Percentiles rank a stretch among this genome's conserved stretches.
Conservation (phyloP, 1,140 invertebrate genomes). For the Copidosoma floridanum region DNA sequence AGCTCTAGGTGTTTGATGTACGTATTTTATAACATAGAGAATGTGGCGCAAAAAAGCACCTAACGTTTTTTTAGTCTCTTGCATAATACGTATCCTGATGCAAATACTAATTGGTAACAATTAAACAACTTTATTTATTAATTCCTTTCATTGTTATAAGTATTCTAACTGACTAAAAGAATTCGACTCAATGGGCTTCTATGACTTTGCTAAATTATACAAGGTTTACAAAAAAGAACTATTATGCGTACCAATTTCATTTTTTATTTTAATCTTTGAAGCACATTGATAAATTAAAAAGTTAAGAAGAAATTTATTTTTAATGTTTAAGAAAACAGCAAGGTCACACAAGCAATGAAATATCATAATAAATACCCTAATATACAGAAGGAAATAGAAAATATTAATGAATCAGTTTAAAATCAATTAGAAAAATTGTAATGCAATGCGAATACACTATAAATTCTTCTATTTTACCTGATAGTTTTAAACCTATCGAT, state of each 20-base stretch:
- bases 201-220: constrained; percentile 32
- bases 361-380: constrained; percentile 28
- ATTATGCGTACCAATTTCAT: constrained; percentile 17
- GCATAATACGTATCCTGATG: constrained; percentile 14
- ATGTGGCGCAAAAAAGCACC: constrained; percentile 1
- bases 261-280: constrained; percentile 32
- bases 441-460: too few relatives aligned
- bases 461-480: too few relatives aligned
- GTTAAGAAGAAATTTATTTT: constrained; percentile 16
- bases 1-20: neutral
- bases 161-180: constrained; percentile 34
- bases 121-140: constrained; percentile 35
- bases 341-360: constrained; percentile 14
- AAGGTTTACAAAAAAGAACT: constrained; percentile 27
- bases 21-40: constrained; percentile 1
- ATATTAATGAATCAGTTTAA: constrained; percentile 13
- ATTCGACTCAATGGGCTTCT: constrained; percentile 29
- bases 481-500: constrained; percentile 23
- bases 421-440: neutral
- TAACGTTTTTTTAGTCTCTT: constrained; percentile 5
- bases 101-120: constrained; percentile 32
- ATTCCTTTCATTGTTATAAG: constrained; percentile 30
- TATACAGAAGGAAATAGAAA: constrained; percentile 21
- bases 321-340: constrained; percentile 22
- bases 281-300: constrained; percentile 26